These are phyloP conservation scores for Lasioglossum zephyrum DNA, from an alignment of 2,888 invertebrate species.

Conservation along the genomic window DNA sequence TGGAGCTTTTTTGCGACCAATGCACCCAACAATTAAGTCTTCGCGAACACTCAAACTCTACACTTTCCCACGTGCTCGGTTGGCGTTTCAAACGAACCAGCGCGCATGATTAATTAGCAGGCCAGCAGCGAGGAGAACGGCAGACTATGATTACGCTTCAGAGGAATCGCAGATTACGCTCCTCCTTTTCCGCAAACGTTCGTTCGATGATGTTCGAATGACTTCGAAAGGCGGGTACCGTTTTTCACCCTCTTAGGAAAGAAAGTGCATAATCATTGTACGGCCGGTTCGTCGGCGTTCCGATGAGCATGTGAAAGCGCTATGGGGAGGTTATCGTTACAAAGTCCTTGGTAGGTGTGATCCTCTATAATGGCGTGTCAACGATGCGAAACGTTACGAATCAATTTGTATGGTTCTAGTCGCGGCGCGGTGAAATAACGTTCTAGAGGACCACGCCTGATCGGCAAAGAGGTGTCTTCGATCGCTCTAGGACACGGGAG, in stretches of 20 bases:
- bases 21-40: background rate
- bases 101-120: constrained; percentile 54
- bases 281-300: constrained; percentile 19
- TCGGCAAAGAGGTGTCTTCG: background rate
- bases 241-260: constrained; percentile 26
- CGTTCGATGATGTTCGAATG: constrained; percentile 17
- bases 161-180: constrained; percentile 18
- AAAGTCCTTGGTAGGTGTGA: constrained; percentile 57
- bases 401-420: constrained; percentile 57
- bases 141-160: constrained; percentile 44
- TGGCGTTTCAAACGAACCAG: constrained; percentile 4
- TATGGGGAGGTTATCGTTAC: constrained; percentile 29
- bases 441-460: constrained; percentile 15
- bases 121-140: background rate
- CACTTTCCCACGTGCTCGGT: constrained; percentile 28
- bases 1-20: background rate
- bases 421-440: constrained; percentile 38
- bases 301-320: constrained; percentile 45
- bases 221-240: constrained; percentile 29
- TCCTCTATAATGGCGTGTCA: constrained; percentile 58
- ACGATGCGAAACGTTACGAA: constrained; percentile 65
- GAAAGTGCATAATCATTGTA: constrained; percentile 57
- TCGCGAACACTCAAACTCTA: constrained; percentile 19
- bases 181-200: constrained; percentile 8
- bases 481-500: background rate